Evolutionary conservation across 1,140 invertebrate genomes (phyloP).

Genomic region (Homalodisca vitripennis): DNA sequence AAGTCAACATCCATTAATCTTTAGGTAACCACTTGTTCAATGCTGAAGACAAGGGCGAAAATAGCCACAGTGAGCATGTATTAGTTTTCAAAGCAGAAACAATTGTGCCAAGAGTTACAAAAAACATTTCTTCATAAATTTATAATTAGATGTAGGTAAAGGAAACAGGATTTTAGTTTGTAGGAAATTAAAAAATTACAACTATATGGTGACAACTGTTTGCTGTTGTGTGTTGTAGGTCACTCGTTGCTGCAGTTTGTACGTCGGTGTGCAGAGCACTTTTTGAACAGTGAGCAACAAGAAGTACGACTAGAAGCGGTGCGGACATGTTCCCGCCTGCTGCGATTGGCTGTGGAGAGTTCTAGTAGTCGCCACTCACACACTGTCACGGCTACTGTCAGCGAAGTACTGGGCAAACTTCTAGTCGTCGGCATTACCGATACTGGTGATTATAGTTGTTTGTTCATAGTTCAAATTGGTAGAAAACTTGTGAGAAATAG

Average conservation of each 20-base stretch:
- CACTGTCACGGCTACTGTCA: slow-evolving; percentile 82
- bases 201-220: background rate
- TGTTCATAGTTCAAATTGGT: too few species aligned
- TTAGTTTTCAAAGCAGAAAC: too few species aligned
- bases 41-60: too few species aligned
- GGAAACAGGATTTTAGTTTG: too few species aligned
- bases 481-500: too few species aligned
- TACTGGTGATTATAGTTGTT: slow-evolving; percentile 61
- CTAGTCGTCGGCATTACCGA: slow-evolving; percentile 95
- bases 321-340: slow-evolving; percentile 84
- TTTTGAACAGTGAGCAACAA: slow-evolving; percentile 87
- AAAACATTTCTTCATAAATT: too few species aligned
- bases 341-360: slow-evolving; percentile 72
- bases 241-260: slow-evolving; percentile 92
- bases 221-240: slow-evolving; percentile 53
- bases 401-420: slow-evolving; percentile 87
- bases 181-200: background rate
- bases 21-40: too few species aligned
- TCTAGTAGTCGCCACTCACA: slow-evolving; percentile 58
- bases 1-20: too few species aligned
- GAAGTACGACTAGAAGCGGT: slow-evolving; percentile 95
- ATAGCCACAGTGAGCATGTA: too few species aligned
- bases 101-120: too few species aligned
- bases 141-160: too few species aligned
- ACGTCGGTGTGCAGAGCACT: slow-evolving; percentile 87